Percentiles rank a stretch among this genome's conserved stretches.
These are phyloP conservation scores for Lissonota sp. DNA, from an alignment of 2,888 invertebrate species.

Conservation along the genomic window DNA sequence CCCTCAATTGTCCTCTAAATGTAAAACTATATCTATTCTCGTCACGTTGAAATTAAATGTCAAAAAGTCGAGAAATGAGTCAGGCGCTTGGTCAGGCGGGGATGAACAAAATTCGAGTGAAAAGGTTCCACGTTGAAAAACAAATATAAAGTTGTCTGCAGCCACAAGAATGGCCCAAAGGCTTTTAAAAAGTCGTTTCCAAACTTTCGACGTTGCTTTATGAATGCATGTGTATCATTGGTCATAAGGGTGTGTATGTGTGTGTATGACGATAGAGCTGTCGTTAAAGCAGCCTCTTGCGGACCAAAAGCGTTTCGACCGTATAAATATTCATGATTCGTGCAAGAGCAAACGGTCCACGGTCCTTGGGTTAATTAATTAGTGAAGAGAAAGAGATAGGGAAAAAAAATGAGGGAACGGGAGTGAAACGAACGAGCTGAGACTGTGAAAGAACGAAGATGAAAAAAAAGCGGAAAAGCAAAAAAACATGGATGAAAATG, in stretches of 20 bases:
- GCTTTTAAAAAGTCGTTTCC: constrained; percentile 41
- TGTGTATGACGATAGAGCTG: constrained; percentile 20
- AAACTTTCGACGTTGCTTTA: constrained; percentile 13
- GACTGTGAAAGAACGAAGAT: neutral
- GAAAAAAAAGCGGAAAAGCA: constrained; percentile 10
- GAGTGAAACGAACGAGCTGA: constrained; percentile 30
- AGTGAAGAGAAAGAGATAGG: constrained; percentile 28
- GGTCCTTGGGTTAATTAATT: constrained; percentile 58
- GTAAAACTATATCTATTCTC: neutral
- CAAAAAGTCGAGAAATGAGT: neutral
- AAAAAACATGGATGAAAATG: constrained; percentile 15
- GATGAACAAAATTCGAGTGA: constrained; percentile 4
- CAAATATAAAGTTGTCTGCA: constrained; percentile 4
- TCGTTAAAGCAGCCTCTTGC: constrained; percentile 28
- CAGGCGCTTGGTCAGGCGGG: neutral
- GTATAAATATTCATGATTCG: constrained; percentile 58
- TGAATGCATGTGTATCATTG: no score
- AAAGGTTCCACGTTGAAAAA: neutral
- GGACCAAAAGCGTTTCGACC: constrained; percentile 5
- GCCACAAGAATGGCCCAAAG: neutral
- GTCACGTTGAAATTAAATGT: constrained; percentile 19
- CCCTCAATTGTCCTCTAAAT: neutral
- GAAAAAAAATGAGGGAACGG: neutral
- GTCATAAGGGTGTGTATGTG: neutral
- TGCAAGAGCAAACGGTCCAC: constrained; percentile 37